phyloP scores from a whole-genome alignment of 64 coral and sea anemone genomes.

The Porites australiensis region DNA sequence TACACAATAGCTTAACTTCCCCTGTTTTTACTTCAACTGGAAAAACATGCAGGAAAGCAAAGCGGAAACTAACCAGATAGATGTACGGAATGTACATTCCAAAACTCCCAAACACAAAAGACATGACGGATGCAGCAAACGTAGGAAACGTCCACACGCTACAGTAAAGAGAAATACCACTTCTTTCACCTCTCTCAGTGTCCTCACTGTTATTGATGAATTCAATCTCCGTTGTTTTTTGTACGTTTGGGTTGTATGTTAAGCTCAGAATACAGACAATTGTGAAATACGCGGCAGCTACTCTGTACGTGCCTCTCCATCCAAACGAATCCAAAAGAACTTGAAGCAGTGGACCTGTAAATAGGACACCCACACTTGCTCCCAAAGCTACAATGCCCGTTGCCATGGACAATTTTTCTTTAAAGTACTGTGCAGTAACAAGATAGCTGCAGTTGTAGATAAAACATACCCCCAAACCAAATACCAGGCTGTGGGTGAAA shows the following conservation, averaged over 20 bases:
- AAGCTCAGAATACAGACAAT: too few species aligned
- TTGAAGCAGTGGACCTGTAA: too few species aligned
- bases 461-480: neutral
- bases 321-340: too few species aligned
- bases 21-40: too few species aligned
- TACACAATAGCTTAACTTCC: too few species aligned
- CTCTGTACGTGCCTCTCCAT: neutral
- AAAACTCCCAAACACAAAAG: constrained; percentile 1
- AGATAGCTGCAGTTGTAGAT: constrained; percentile 44
- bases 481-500: constrained; percentile 52
- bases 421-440: neutral
- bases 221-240: neutral
- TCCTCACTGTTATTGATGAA: neutral
- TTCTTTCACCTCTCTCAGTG: too few species aligned
- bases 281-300: constrained; percentile 20
- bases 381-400: too few species aligned
- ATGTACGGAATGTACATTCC: constrained; percentile 35
- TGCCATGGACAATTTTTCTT: too few species aligned
- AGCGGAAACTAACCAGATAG: neutral
- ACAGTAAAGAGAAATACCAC: neutral
- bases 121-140: neutral
- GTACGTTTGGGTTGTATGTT: neutral
- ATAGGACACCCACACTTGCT: too few species aligned
- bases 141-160: neutral
- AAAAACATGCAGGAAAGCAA: too few species aligned